Evolutionary conservation across 2,888 invertebrate genomes (phyloP), one percentile per base, ranked within the genome.

Genomic region (Phymatocera aterrima): DNA sequence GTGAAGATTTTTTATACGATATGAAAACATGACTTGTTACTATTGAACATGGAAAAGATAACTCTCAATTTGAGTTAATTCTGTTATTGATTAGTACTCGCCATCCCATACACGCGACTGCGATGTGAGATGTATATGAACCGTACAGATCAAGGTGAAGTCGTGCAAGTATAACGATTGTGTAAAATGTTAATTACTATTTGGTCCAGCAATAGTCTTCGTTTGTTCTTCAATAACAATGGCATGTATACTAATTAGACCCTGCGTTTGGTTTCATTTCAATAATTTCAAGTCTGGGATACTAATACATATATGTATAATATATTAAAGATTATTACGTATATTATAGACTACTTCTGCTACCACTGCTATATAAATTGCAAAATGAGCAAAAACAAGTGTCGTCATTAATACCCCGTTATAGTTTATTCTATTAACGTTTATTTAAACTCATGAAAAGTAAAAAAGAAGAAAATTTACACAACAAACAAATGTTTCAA

Each of bases 181-280:
- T 60, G 75, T 60, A 43, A 75, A 75, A 57, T 60, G 60, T 57
- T 75, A 75, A 75, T 72, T 75, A 54, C 75, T 75, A 75, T 75
- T 75, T 75, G 75, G 75, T 75, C 75, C 75, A 43, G 75, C 75
- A 28, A 57, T 75, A 43, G 75, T 57, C 75, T 24, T 75, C 43
- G 54, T 75, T 60, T 75, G 75, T 57, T 60, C 75, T 40, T 75
- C 34, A 21, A 43, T 21, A 65, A 75, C 75, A 43, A 57, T 24
- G 54, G 54, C 40, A 37, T 75, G 57, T 75, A 75, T 75, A 57
- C 75, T 75, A 60, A 24, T 75, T 57, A 75, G 75, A 75, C 75
- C 75, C 75, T 75, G 75, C 57, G 57, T 75, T 57, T 24, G 60
- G 57, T 75, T 72, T 18, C 31, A 31, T 64, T 64, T 37, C 51